Percentiles rank a stretch among this genome's conserved stretches.
These are phyloP conservation scores for Eupristina koningsbergeri DNA, from an alignment of 1,140 invertebrate species.

Conservation along the genomic window DNA sequence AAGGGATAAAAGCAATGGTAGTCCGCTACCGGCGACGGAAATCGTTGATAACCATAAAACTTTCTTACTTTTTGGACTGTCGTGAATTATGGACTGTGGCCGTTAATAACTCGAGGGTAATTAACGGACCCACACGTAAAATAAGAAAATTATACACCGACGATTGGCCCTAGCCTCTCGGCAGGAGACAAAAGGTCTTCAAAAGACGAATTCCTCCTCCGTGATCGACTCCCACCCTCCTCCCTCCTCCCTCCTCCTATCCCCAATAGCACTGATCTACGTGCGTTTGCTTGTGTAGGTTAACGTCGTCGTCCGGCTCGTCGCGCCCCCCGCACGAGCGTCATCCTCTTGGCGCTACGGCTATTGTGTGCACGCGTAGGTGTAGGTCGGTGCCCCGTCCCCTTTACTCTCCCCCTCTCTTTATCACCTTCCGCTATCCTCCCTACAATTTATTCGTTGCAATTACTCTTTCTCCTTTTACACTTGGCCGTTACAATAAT, in stretches of 20 bases:
- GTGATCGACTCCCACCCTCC: neutral
- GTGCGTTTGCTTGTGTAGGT: neutral
- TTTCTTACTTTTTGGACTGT: neutral
- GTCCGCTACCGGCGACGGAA: neutral
- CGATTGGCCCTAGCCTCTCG: neutral
- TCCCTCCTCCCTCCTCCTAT: too few species aligned
- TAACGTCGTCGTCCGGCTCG: neutral
- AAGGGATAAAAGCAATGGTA: neutral
- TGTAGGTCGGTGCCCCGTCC: neutral
- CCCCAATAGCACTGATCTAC: too few species aligned
- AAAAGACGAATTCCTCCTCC: neutral
- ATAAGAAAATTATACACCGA: neutral
- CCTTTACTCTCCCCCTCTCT: neutral
- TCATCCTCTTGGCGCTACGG: slow-evolving; percentile 8
- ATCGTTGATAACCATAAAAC: slow-evolving; percentile 11
- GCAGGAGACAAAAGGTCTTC: neutral
- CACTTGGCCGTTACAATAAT: slow-evolving; percentile 12
- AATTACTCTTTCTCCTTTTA: neutral
- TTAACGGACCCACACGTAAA: neutral
- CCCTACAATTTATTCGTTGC: too few species aligned
- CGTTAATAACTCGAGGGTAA: slow-evolving; percentile 3
- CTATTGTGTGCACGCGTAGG: neutral
- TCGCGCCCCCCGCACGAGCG: neutral
- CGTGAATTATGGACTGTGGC: neutral
- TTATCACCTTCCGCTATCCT: neutral